These are phyloP conservation scores for Lates japonicus DNA, from an alignment of 2,797 vertebrate genomes.

Conservation along the genomic window DNA sequence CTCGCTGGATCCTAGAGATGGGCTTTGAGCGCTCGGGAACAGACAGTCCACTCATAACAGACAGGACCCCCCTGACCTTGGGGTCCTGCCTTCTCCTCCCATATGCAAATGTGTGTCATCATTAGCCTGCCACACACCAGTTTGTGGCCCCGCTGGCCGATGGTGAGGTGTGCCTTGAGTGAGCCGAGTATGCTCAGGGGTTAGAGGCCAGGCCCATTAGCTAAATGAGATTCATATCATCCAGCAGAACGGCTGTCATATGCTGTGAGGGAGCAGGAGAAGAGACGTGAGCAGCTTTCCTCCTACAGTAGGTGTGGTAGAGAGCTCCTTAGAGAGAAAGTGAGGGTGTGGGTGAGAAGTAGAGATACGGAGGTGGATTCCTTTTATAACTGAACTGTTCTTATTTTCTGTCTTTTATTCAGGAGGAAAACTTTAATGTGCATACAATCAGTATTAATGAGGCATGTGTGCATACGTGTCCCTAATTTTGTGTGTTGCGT, in stretches of 20 bases:
- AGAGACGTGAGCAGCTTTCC: constrained; percentile 54
- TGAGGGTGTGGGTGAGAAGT: constrained; percentile 37
- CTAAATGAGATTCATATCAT: constrained; percentile 77
- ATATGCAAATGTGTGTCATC: constrained; percentile 79
- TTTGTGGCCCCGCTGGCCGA: constrained; percentile 33
- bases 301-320: constrained; percentile 41
- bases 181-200: constrained; percentile 60
- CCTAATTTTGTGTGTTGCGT: constrained; percentile 1
- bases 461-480: background rate
- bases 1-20: constrained; percentile 22
- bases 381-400: constrained; percentile 36
- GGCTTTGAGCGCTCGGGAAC: constrained; percentile 32
- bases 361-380: constrained; percentile 21
- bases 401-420: constrained; percentile 1
- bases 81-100: constrained; percentile 57
- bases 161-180: constrained; percentile 43
- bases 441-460: constrained; percentile 9
- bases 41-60: constrained; percentile 66
- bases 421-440: constrained; percentile 4
- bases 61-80: constrained; percentile 59
- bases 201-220: constrained; percentile 78
- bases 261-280: constrained; percentile 39
- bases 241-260: constrained; percentile 53
- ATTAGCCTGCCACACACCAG: constrained; percentile 60
- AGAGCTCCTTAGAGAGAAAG: constrained; percentile 33